A percentile compares a stretch with the other conserved stretches of the same genome.
These are phyloP conservation scores for Chloroclysta siterata DNA, from an alignment of 2,888 invertebrate genomes.

Conservation along the genomic window DNA sequence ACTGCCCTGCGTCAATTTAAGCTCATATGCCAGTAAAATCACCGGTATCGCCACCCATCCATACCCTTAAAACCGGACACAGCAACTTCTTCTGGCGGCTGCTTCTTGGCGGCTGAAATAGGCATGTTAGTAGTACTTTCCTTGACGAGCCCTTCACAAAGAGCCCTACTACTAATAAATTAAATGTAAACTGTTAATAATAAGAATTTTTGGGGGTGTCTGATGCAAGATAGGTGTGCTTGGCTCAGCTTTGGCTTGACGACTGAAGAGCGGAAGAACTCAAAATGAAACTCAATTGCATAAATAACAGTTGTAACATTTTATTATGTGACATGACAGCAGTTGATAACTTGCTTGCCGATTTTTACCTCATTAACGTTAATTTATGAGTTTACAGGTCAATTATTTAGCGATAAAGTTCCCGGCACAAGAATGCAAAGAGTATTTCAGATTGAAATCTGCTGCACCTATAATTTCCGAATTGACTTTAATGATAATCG, in stretches of 20 bases:
- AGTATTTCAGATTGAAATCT: conserved; percentile 70
- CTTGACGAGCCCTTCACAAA: too few relatives aligned
- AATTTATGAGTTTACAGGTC: conserved; percentile 71
- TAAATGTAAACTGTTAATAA: background rate
- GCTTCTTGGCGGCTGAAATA: too few relatives aligned
- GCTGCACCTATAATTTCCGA: conserved; percentile 60
- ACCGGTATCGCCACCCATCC: too few relatives aligned
- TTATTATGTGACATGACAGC: conserved; percentile 52
- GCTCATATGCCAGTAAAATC: too few relatives aligned
- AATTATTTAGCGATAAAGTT: conserved; percentile 73
- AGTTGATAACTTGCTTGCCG: conserved; percentile 47
- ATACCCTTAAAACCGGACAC: too few relatives aligned
- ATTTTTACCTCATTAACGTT: conserved; percentile 75
- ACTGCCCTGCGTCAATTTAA: too few relatives aligned
- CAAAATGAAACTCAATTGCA: conserved; percentile 24
- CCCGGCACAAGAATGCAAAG: conserved; percentile 64
- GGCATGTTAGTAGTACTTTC: too few relatives aligned
- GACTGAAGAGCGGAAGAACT: conserved; percentile 1
- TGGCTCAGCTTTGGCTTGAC: background rate
- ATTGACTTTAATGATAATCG: conserved; percentile 47
- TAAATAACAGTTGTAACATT: conserved; percentile 49
- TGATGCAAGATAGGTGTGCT: background rate
- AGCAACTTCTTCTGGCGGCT: too few relatives aligned
- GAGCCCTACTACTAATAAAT: too few relatives aligned
- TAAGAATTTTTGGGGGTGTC: too few relatives aligned